Percentiles rank a stretch among this genome's conserved stretches.
These are phyloP conservation scores for Falco berigora DNA, from an alignment of 2,797 vertebrate species.

Conservation along the genomic window DNA sequence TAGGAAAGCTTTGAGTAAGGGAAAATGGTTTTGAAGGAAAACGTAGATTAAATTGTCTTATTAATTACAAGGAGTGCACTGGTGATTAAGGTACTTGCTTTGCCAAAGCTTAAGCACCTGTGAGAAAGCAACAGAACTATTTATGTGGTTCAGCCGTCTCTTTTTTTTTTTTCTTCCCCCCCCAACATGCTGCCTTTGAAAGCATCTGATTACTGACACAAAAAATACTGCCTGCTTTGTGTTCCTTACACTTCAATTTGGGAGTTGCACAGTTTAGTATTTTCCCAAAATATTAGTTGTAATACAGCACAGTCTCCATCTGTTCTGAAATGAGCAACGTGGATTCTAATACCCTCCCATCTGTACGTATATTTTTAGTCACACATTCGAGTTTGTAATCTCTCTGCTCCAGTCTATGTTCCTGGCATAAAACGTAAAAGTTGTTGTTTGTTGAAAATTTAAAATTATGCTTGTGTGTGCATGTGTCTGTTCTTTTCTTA, in stretches of 20 bases:
- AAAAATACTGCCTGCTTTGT: neutral
- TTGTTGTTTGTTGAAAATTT: neutral
- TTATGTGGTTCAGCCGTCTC: neutral
- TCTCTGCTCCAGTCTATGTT: neutral
- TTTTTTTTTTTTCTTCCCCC: too few species aligned
- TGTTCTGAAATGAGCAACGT: slow-evolving; percentile 12
- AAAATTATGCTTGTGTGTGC: neutral
- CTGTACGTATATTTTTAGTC: neutral
- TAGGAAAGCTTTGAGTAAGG: neutral
- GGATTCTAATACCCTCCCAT: neutral
- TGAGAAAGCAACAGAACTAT: neutral
- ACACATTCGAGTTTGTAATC: neutral
- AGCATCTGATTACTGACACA: neutral
- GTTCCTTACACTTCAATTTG: neutral
- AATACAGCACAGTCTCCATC: slow-evolving; percentile 1
- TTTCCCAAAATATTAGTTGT: slow-evolving; percentile 1
- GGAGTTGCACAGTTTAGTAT: neutral
- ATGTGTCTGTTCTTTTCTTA: neutral
- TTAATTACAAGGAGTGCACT: neutral
- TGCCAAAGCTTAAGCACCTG: neutral
- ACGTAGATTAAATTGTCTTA: neutral
- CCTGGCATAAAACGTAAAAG: neutral
- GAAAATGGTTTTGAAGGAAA: neutral
- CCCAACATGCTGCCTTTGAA: neutral
- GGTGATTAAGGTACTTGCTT: neutral